Conservation (phyloP, 2,888 invertebrate species). For the Habrosyne pyritoides region DNA sequence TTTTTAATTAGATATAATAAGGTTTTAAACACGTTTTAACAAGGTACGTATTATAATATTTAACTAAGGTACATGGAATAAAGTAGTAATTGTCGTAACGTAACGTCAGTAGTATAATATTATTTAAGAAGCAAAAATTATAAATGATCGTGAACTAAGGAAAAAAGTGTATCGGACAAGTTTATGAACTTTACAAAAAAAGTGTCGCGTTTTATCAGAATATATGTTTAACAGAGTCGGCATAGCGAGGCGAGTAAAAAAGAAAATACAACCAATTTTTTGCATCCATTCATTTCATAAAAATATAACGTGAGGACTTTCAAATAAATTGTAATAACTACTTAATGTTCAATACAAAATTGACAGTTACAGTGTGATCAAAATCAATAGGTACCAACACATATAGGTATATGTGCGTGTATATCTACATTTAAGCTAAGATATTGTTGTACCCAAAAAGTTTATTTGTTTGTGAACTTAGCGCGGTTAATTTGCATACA, state of each 20-base stretch:
- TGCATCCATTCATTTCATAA: neutral
- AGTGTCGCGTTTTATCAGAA: neutral
- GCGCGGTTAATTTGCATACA: constrained; percentile 73
- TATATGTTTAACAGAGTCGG: neutral
- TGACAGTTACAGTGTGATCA: neutral
- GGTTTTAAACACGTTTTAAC: no score
- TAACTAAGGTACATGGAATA: no score
- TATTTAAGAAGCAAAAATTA: no score
- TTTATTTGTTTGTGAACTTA: constrained; percentile 73
- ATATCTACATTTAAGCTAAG: constrained; percentile 34
- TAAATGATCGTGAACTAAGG: neutral
- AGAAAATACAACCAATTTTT: neutral
- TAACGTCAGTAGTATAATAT: no score
- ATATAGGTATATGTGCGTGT: neutral
- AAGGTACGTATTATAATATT: no score
- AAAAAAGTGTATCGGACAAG: neutral
- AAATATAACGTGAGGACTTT: neutral
- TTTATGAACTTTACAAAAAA: neutral
- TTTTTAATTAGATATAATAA: no score
- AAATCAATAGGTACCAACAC: neutral
- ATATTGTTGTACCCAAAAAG: constrained; percentile 59
- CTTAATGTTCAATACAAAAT: neutral
- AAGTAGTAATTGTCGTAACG: no score
- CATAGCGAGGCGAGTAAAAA: neutral
- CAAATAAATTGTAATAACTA: neutral